Evolutionary conservation across 2,113 vertebrate genomes (phyloP).

Genomic region (Gallinago media): DNA sequence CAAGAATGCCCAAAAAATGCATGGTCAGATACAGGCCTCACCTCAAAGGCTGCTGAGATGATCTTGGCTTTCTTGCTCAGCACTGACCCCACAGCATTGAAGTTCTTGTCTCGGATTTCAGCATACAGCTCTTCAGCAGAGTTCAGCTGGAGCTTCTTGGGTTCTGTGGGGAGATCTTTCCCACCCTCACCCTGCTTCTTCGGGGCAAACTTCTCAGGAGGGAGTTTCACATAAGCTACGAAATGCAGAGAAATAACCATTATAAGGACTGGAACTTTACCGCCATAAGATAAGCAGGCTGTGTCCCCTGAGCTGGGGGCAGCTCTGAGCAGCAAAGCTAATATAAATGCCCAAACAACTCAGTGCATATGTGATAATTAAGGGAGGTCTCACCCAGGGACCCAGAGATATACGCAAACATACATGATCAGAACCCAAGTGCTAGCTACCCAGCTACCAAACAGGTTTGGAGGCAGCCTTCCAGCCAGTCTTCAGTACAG

Average conservation of each 20-base stretch:
- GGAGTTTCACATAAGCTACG: slow-evolving; percentile 93
- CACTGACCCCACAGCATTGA: slow-evolving; percentile 94
- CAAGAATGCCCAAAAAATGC: neutral
- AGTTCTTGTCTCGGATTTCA: slow-evolving; percentile 97
- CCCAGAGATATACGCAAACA: neutral
- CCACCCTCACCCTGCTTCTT: slow-evolving; percentile 92
- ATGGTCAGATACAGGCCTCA: neutral
- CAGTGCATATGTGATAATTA: neutral
- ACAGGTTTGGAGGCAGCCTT: neutral
- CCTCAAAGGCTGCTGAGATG: slow-evolving; percentile 98
- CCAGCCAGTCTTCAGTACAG: neutral
- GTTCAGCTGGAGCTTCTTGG: slow-evolving; percentile 96
- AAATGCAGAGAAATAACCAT: neutral
- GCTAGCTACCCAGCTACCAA: neutral
- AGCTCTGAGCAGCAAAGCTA: neutral
- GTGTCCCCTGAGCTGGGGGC: neutral
- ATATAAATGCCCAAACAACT: accelerated
- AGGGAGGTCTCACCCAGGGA: neutral
- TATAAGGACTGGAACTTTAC: neutral
- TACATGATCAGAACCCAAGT: neutral
- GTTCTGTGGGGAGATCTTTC: slow-evolving; percentile 93
- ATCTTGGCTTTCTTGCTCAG: slow-evolving; percentile 98
- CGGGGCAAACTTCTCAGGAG: slow-evolving; percentile 94
- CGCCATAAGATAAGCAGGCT: neutral
- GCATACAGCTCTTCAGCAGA: slow-evolving; percentile 97